These are phyloP conservation scores for Xestia sexstrigata DNA, from an alignment of 2,888 invertebrate species.

Conservation along the genomic window DNA sequence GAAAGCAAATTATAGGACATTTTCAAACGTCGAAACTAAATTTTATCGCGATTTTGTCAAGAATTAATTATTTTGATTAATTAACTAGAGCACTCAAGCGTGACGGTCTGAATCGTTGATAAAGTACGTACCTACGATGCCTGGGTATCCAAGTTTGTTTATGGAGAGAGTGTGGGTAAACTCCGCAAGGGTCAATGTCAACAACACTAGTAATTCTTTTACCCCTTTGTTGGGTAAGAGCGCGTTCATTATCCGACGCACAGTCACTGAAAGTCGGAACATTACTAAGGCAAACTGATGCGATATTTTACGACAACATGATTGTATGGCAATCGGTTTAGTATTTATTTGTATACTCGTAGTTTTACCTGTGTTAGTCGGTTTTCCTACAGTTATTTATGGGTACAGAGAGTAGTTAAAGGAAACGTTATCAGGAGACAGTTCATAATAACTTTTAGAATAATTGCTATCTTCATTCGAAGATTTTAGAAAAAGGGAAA, in stretches of 20 bases:
- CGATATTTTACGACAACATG: constrained; percentile 36
- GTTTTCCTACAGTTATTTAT: background rate
- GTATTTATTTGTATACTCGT: constrained; percentile 12
- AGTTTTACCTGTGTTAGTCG: background rate
- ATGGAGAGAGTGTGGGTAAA: constrained; percentile 26
- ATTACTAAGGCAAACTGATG: constrained; percentile 53
- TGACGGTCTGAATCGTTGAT: constrained; percentile 39
- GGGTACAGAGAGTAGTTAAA: background rate
- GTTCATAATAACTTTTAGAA: background rate
- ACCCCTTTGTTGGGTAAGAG: constrained; percentile 32
- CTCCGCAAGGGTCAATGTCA: constrained; percentile 13
- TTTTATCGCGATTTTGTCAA: constrained; percentile 6
- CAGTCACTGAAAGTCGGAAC: constrained; percentile 41
- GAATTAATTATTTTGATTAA: constrained; percentile 42
- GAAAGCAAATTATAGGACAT: background rate
- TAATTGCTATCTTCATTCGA: background rate
- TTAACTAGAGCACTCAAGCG: constrained; percentile 44
- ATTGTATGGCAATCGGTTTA: background rate
- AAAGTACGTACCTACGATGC: constrained; percentile 44
- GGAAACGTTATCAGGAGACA: background rate
- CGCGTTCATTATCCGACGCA: constrained; percentile 31
- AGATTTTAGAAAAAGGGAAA: background rate
- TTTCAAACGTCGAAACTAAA: background rate
- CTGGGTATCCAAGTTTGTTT: constrained; percentile 21
- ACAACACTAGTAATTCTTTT: constrained; percentile 20